phyloP scores from a whole-genome alignment of 2,888 invertebrate genomes.

The Nymphalis polychloros region DNA sequence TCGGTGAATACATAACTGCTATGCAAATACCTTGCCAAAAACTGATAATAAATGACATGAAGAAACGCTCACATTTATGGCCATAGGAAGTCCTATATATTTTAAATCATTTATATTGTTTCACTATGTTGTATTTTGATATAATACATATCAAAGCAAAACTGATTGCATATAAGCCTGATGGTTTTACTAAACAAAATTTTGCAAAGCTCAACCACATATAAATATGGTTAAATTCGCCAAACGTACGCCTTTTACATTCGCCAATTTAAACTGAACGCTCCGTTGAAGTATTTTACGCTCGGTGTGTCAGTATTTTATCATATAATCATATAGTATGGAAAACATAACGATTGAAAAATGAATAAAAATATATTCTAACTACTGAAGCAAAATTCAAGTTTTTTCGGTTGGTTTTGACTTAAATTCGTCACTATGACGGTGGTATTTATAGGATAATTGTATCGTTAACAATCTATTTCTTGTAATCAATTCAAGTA shows the following conservation, averaged over 20 bases:
- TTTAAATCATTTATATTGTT: no score
- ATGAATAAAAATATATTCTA: not conserved
- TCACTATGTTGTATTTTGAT: not conserved
- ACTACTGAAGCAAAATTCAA: no score
- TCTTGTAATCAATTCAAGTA: no score
- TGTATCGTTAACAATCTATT: no score
- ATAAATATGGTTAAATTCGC: slow-evolving; percentile 1
- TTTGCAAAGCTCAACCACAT: not conserved
- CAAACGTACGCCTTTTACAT: not conserved
- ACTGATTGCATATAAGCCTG: not conserved
- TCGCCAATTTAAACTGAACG: slow-evolving; percentile 4
- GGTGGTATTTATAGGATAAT: no score
- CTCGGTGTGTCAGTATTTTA: not conserved
- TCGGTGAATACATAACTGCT: no score
- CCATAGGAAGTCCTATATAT: no score
- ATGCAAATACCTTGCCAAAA: no score
- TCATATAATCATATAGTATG: not conserved
- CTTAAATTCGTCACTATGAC: no score
- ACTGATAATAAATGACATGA: no score
- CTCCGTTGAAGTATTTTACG: slow-evolving; percentile 1
- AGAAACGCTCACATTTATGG: no score
- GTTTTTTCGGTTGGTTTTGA: no score
- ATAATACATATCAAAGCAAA: not conserved
- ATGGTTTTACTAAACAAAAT: not conserved
- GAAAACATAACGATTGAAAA: not conserved